A percentile compares a stretch with the other conserved stretches of the same genome.
phyloP scores from a whole-genome alignment of 2,888 invertebrate species.

The Meta bourneti region DNA sequence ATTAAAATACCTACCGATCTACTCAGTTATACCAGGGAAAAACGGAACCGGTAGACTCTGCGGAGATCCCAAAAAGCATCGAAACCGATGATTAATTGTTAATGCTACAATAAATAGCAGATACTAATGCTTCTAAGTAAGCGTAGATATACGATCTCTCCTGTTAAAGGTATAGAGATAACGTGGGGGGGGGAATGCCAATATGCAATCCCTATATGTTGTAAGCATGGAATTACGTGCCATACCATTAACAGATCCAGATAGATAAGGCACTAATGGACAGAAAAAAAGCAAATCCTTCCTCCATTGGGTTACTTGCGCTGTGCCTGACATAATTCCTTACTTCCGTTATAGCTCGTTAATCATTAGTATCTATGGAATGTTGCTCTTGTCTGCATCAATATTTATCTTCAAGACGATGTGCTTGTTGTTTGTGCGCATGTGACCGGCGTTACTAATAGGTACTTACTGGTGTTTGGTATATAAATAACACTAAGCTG shows the following conservation, averaged over 20 bases:
- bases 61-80: not conserved
- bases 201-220: constrained; percentile 16
- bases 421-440: too few species aligned
- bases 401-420: not conserved
- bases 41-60: too few species aligned
- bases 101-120: not conserved
- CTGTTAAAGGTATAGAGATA: not conserved
- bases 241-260: constrained; percentile 15
- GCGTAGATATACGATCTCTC: not conserved
- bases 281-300: constrained; percentile 17
- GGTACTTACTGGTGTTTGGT: not conserved
- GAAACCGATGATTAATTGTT: not conserved
- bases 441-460: not conserved
- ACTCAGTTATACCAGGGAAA: too few species aligned
- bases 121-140: not conserved
- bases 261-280: constrained; percentile 38
- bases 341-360: constrained; percentile 24
- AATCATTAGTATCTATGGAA: constrained; percentile 34
- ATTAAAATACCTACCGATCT: too few species aligned
- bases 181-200: constrained; percentile 2
- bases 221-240: constrained; percentile 20
- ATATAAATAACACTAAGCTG: too few species aligned
- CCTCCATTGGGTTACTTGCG: constrained; percentile 16
- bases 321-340: constrained; percentile 22
- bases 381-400: not conserved